phyloP scores from a whole-genome alignment of 1,140 invertebrate species.

The Physella acuta region DNA sequence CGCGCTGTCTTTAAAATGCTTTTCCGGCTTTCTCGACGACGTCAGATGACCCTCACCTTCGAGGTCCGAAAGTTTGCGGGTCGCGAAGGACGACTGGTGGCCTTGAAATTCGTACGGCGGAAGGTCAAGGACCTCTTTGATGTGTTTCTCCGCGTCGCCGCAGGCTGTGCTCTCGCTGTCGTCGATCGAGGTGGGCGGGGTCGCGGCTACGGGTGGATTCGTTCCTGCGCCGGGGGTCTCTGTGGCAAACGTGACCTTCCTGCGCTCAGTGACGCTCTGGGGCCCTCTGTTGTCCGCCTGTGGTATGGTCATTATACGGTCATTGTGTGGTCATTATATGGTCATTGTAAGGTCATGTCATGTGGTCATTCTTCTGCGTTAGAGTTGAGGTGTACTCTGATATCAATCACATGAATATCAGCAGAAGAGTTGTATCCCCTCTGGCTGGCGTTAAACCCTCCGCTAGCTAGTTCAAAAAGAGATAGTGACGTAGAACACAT shows the following conservation, averaged over 20 bases:
- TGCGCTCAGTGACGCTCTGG: slow-evolving; percentile 20
- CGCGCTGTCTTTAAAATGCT: background rate
- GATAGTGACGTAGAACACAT: too few species aligned
- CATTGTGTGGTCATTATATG: too few species aligned
- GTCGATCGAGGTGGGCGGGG: background rate
- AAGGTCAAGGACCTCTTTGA: background rate
- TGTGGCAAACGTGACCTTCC: slow-evolving; percentile 5
- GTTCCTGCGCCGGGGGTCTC: background rate
- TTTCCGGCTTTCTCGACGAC: background rate
- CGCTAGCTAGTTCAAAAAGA: too few species aligned
- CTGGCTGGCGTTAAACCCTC: too few species aligned
- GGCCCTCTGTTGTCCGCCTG: slow-evolving; percentile 24
- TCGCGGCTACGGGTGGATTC: background rate
- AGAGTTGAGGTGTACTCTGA: too few species aligned
- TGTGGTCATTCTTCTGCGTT: too few species aligned
- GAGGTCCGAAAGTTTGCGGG: too few species aligned
- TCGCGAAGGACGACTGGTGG: too few species aligned
- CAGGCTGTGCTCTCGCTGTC: background rate
- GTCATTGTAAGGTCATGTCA: too few species aligned
- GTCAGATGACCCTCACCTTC: background rate
- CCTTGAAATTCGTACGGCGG: too few species aligned
- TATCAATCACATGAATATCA: too few species aligned
- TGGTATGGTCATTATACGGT: slow-evolving; percentile 24
- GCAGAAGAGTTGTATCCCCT: too few species aligned
- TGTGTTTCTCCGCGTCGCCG: background rate